Base-by-base conservation (phyloP, 2,888 invertebrate species). In the Diogma glabrata region DNA sequence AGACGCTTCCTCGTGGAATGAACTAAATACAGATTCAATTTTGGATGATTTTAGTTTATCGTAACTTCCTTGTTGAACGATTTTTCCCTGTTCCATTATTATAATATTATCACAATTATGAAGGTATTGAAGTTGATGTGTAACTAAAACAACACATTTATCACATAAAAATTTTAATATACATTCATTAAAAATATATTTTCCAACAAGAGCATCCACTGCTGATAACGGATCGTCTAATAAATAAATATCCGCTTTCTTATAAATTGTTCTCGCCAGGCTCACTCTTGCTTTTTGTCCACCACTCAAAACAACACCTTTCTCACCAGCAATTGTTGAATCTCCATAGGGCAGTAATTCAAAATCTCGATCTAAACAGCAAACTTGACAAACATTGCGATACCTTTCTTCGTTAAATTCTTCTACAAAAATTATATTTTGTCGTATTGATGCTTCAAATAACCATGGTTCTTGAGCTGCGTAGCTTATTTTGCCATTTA, bases 371-470 rank as follows among this genome's bases (percentile, higher is more conserved):
- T 76, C 72, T 51, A 83, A 63, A 3, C 79, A 78, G 60, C 82
- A 82, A 0, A 74, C 77, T 53, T 72, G 72, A 1, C 79, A 66
- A 0, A 81, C 76, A 48, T 70, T 70, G 12, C 65, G 62, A 53
- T 70, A 70, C 3, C 78, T 77, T 6, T 69, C 62, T 47, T 83
- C 80, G 79, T 84, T 54, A 78, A 73, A 61, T 77, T 69, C 67
- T 54, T 72, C 78, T 0, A 94, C 95, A 68, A 97, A 96, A 2
- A 93, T 67, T 56, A 97, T 91, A 67, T 97, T 97, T 62, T 95
- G 92, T 10, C 89, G 76, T 0, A 97, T 83, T 54, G 87, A 86
- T 20, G 83, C 79, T 70, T 67, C 78, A 60, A 85, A 85, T 6
- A 86, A 71, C 91, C 92, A 93, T 1, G 92, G 81, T 59, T 90